Conservation (phyloP, 2,113 vertebrate species). For the Ptilonorhynchus violaceus region DNA sequence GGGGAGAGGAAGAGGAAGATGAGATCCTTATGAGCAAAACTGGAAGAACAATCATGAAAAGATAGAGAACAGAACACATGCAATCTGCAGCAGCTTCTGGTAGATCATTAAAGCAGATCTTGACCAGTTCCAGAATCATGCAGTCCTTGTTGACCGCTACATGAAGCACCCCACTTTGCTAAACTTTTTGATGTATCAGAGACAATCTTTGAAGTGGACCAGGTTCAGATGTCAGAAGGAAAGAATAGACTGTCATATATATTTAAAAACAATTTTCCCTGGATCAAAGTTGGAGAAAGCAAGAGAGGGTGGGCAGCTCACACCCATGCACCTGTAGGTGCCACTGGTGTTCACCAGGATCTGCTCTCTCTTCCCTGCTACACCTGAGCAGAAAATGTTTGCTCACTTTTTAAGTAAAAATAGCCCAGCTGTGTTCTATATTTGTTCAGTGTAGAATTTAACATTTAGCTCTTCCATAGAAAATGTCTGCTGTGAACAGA, state of each 20-base stretch:
- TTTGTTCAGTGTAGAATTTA: background rate
- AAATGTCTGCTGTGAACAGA: background rate
- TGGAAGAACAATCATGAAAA: background rate
- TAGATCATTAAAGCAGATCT: background rate
- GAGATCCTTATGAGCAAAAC: background rate
- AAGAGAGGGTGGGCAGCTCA: background rate
- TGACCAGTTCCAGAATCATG: background rate
- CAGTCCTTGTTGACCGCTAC: background rate
- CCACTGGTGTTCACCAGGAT: too few relatives aligned
- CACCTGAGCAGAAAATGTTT: background rate
- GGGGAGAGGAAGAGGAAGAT: background rate
- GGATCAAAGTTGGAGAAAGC: background rate
- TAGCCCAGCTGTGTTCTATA: accelerated
- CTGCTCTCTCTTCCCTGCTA: background rate
- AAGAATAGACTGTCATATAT: background rate
- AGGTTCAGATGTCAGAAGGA: background rate
- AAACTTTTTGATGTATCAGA: background rate
- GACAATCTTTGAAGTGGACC: background rate
- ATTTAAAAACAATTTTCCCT: background rate
- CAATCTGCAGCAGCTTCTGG: background rate
- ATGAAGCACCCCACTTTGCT: background rate
- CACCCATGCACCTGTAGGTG: background rate
- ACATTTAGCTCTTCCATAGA: background rate
- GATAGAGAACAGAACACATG: background rate
- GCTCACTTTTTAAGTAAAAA: background rate